Evolutionary conservation across 2,888 invertebrate species (phyloP).

Genomic region (Drosophila peninsularis): DNA sequence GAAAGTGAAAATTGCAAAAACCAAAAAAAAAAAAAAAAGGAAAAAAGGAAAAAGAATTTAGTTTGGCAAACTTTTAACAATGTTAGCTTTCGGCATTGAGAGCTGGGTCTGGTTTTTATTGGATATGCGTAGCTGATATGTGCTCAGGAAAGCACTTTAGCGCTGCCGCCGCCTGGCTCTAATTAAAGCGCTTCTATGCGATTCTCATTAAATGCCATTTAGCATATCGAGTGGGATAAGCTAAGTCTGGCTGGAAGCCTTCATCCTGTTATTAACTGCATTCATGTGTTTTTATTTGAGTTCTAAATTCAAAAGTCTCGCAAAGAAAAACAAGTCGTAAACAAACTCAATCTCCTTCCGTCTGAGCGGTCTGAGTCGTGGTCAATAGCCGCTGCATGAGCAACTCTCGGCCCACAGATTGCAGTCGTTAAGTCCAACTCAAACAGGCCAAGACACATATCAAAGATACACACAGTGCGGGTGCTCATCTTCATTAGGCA

Average conservation of each 20-base stretch:
- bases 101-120: neutral
- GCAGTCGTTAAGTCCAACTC: constrained; percentile 65
- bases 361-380: constrained; percentile 14
- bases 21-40: neutral
- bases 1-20: constrained; percentile 29
- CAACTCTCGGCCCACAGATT: constrained; percentile 6
- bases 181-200: neutral
- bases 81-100: constrained; percentile 11
- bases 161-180: neutral
- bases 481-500: constrained; percentile 48
- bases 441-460: constrained; percentile 71
- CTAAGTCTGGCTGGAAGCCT: constrained; percentile 1
- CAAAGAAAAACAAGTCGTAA: constrained; percentile 5
- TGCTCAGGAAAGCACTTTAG: neutral
- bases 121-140: constrained; percentile 2
- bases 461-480: constrained; percentile 63
- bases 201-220: constrained; percentile 1
- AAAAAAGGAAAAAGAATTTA: neutral
- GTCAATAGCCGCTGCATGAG: constrained; percentile 26
- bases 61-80: constrained; percentile 6
- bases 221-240: neutral
- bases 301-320: constrained; percentile 3
- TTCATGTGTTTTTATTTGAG: constrained; percentile 10
- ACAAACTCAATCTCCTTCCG: neutral
- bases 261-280: neutral